A percentile compares a stretch with the other conserved stretches of the same genome.
Conservation (phyloP, 2,888 invertebrate genomes). For the Rhopalosiphum nymphaeae region DNA sequence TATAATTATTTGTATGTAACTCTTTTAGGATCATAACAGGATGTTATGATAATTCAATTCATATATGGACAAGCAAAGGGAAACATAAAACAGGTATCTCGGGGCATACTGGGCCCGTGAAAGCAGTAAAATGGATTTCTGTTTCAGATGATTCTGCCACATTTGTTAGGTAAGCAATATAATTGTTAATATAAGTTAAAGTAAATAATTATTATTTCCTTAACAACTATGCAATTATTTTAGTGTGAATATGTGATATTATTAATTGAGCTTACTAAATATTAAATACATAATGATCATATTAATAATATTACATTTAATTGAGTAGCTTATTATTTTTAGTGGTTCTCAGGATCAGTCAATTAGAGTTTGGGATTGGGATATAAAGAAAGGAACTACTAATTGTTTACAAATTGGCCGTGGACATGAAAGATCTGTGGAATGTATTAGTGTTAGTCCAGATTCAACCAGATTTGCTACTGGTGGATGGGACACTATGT, state of each 20-base stretch:
- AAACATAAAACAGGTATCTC: slow-evolving; percentile 86
- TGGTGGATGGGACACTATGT: slow-evolving; percentile 92
- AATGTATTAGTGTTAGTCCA: slow-evolving; percentile 84
- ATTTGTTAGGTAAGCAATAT: slow-evolving; percentile 76
- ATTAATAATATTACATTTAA: background rate
- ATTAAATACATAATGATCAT: background rate
- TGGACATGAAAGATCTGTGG: slow-evolving; percentile 93
- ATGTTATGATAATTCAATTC: slow-evolving; percentile 92
- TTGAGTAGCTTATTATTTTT: slow-evolving; percentile 60
- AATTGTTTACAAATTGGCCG: slow-evolving; percentile 82
- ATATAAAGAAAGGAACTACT: slow-evolving; percentile 81
- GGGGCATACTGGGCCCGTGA: slow-evolving; percentile 88
- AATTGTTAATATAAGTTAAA: background rate
- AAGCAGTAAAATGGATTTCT: slow-evolving; percentile 89
- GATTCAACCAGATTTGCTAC: slow-evolving; percentile 80
- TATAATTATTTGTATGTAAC: background rate
- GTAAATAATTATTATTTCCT: background rate
- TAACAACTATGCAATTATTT: background rate
- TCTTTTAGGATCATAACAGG: slow-evolving; percentile 85
- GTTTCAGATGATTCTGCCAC: slow-evolving; percentile 76
- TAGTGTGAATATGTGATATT: background rate
- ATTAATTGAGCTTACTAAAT: background rate
- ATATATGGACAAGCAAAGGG: slow-evolving; percentile 90
- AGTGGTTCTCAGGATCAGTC: slow-evolving; percentile 94
- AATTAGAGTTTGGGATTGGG: slow-evolving; percentile 91